phyloP scores from a whole-genome alignment of 2,113 vertebrate species.

The Oreocharis arfaki region DNA sequence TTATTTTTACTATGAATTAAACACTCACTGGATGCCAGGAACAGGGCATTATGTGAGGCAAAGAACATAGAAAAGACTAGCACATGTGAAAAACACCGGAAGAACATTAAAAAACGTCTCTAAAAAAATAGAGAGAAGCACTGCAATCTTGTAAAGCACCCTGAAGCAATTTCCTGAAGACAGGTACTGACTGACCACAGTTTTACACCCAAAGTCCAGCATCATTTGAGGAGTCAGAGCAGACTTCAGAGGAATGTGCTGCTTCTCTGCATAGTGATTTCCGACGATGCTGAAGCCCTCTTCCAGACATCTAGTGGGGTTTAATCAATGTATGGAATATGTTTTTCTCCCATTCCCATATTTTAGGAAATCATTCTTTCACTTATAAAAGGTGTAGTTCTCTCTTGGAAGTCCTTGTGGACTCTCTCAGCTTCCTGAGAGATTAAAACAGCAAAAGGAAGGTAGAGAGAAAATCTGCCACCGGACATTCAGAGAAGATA shows the following conservation, averaged over 20 bases:
- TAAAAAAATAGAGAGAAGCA: not conserved
- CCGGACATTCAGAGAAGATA: rapidly evolving
- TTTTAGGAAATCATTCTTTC: not conserved
- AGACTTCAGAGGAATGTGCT: rapidly evolving
- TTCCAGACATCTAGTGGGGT: not conserved
- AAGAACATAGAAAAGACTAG: not conserved
- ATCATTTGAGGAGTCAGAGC: too few species aligned
- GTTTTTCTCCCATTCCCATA: not conserved
- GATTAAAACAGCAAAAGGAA: not conserved
- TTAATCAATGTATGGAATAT: too few species aligned
- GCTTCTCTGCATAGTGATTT: not conserved
- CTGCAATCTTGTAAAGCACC: not conserved
- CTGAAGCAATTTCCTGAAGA: not conserved
- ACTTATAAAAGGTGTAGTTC: not conserved
- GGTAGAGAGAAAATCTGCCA: not conserved
- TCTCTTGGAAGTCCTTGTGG: not conserved
- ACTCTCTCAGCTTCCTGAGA: rapidly evolving
- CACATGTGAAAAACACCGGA: not conserved
- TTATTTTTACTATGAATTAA: not conserved
- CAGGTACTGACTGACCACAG: rapidly evolving
- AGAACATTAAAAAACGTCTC: not conserved
- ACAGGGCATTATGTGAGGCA: not conserved
- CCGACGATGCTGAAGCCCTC: rapidly evolving
- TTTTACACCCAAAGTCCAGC: not conserved
- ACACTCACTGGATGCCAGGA: not conserved